Evolutionary conservation across 2,797 vertebrate genomes (phyloP).

Genomic region (Chromobotia macracanthus): DNA sequence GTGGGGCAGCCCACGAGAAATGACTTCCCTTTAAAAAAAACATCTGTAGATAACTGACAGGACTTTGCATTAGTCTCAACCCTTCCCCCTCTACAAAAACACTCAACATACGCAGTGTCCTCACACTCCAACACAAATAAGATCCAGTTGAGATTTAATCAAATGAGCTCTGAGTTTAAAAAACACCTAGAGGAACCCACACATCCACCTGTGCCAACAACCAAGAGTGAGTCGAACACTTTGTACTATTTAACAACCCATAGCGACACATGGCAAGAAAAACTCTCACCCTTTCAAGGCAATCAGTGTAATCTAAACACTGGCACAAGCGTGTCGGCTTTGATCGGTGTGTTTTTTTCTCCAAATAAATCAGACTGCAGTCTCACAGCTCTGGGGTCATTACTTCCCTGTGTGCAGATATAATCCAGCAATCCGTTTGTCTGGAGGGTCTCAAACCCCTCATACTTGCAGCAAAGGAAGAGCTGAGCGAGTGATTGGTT

Average conservation of each 20-base stretch:
- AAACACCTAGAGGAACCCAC: not conserved
- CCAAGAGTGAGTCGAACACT: not conserved
- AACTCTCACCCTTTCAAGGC: conserved; percentile 15
- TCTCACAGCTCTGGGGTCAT: conserved; percentile 3
- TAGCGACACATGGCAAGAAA: conserved; percentile 21
- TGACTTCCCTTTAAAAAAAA: conserved; percentile 44
- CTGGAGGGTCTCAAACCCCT: conserved; percentile 8
- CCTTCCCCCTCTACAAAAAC: conserved; percentile 35
- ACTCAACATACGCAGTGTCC: conserved; percentile 30
- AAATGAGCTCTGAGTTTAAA: conserved; percentile 6
- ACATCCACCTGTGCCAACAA: conserved; percentile 41
- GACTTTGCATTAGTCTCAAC: conserved; percentile 35
- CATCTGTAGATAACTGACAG: conserved; percentile 10
- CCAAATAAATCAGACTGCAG: conserved; percentile 28
- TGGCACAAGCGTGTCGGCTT: conserved; percentile 18
- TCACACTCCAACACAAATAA: conserved; percentile 64
- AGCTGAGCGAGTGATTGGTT: conserved; percentile 65
- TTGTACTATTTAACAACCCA: conserved; percentile 29
- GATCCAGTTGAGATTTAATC: conserved; percentile 67
- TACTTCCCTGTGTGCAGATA: not conserved
- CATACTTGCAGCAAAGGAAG: not conserved
- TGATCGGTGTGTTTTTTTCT: conserved; percentile 16
- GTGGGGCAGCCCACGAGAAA: conserved; percentile 16
- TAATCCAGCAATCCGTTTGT: conserved; percentile 10
- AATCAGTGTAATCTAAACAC: conserved; percentile 39